phyloP scores from a whole-genome alignment of 2,797 vertebrate genomes.

The Pipistrellus nathusii region DNA sequence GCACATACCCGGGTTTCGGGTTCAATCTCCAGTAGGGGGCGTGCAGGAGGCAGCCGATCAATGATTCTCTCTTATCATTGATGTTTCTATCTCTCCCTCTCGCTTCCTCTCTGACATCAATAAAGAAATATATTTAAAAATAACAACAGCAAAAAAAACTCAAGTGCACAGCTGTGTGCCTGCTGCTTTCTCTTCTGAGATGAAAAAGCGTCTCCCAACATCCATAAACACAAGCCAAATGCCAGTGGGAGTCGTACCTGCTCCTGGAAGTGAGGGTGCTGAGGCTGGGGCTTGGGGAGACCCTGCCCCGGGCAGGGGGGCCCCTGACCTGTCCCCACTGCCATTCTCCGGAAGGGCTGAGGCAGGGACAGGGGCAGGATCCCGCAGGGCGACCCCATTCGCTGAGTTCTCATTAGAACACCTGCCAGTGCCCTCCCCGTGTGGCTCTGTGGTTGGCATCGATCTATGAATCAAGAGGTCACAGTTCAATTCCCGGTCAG shows the following conservation, averaged over 20 bases:
- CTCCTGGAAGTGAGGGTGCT: background rate
- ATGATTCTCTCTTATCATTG: no score
- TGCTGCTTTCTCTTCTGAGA: background rate
- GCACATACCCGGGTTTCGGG: no score
- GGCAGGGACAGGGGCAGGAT: background rate
- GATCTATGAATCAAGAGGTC: no score
- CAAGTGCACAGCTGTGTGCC: background rate
- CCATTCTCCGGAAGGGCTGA: background rate
- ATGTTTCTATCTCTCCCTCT: no score
- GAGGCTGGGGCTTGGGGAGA: background rate
- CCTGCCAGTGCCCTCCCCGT: no score
- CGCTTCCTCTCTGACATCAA: no score
- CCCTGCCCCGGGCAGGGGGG: background rate
- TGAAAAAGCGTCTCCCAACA: background rate
- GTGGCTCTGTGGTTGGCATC: no score
- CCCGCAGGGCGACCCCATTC: rapidly evolving
- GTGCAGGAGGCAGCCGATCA: no score
- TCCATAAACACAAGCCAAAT: background rate
- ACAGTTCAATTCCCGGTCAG: no score
- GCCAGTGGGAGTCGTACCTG: background rate
- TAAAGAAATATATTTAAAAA: no score
- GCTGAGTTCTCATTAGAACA: background rate
- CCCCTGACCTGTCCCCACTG: background rate
- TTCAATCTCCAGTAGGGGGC: no score
- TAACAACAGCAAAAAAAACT: no score